A percentile compares a stretch with the other conserved stretches of the same genome.
These are phyloP conservation scores for Machimus rusticus DNA, from an alignment of 2,888 invertebrate species.

Conservation along the genomic window DNA sequence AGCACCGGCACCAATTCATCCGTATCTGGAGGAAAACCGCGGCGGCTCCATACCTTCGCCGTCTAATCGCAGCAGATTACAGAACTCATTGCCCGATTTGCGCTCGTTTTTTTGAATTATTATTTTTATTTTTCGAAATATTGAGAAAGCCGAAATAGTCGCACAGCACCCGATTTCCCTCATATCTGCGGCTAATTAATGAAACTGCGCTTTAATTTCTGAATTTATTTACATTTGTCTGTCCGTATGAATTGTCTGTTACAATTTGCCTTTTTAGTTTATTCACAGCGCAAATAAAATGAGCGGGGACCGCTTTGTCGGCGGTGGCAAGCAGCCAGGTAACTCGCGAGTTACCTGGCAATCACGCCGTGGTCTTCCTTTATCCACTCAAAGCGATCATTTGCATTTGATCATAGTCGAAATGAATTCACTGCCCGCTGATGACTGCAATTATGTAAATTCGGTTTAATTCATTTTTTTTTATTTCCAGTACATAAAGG, in stretches of 20 bases:
- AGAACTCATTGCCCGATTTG: conserved; percentile 15
- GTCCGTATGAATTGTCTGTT: neutral
- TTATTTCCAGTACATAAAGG: neutral
- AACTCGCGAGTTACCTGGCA: conserved; percentile 7
- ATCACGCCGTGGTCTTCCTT: neutral
- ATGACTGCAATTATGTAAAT: conserved; percentile 36
- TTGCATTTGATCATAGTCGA: conserved; percentile 31
- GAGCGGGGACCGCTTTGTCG: neutral
- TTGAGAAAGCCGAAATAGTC: conserved; percentile 15
- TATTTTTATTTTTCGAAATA: neutral
- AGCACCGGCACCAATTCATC: conserved; percentile 14
- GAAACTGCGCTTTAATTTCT: conserved; percentile 30
- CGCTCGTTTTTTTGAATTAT: neutral
- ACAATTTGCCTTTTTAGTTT: neutral
- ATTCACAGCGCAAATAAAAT: conserved; percentile 9
- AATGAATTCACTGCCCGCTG: conserved; percentile 22
- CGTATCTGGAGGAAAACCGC: neutral
- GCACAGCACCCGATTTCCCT: conserved; percentile 1
- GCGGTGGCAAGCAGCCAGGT: neutral
- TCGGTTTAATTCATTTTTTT: neutral
- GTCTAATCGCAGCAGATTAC: conserved; percentile 2
- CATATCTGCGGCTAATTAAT: conserved; percentile 4
- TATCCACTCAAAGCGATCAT: conserved; percentile 27
- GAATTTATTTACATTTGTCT: conserved; percentile 29
- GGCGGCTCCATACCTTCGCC: neutral